These are phyloP conservation scores for Zoanthus sansibaricus DNA, from an alignment of 92 coral and sea anemone genomes.

Conservation along the genomic window DNA sequence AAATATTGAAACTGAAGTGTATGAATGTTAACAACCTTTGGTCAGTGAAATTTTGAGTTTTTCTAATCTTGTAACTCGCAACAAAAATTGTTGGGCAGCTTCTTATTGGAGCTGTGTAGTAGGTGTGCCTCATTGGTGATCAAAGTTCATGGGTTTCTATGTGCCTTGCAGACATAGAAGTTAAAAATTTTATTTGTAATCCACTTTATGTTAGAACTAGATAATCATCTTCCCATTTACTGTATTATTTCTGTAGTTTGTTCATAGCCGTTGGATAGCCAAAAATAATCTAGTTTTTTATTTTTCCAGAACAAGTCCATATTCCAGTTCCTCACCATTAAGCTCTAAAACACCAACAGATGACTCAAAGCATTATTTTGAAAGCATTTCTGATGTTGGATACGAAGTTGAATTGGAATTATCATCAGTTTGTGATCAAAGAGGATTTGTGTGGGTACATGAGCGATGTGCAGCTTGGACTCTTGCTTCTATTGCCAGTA, in stretches of 20 bases:
- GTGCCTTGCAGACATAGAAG: no score
- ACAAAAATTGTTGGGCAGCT: no score
- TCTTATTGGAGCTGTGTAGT: no score
- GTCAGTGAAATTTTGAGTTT: no score
- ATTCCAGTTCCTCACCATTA: neutral
- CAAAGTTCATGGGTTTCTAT: no score
- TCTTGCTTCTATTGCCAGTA: conserved; percentile 78
- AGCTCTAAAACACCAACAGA: neutral
- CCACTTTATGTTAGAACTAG: neutral
- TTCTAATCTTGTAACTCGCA: no score
- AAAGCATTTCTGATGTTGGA: conserved; percentile 74
- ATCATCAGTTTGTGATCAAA: conserved; percentile 73
- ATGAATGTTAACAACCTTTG: no score
- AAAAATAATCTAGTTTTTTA: neutral
- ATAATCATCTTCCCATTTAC: no score
- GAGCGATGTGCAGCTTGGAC: conserved; percentile 99
- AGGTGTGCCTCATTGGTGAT: no score
- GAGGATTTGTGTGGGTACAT: conserved; percentile 96
- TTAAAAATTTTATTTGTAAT: no score
- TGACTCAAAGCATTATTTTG: conserved; percentile 12
- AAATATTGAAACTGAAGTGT: no score
- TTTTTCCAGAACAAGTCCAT: conserved; percentile 1
- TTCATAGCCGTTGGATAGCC: neutral
- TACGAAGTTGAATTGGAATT: conserved; percentile 76
- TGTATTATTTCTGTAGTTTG: neutral